Conservation (phyloP, 2,113 vertebrate species). For the Propithecus coquereli region DNA sequence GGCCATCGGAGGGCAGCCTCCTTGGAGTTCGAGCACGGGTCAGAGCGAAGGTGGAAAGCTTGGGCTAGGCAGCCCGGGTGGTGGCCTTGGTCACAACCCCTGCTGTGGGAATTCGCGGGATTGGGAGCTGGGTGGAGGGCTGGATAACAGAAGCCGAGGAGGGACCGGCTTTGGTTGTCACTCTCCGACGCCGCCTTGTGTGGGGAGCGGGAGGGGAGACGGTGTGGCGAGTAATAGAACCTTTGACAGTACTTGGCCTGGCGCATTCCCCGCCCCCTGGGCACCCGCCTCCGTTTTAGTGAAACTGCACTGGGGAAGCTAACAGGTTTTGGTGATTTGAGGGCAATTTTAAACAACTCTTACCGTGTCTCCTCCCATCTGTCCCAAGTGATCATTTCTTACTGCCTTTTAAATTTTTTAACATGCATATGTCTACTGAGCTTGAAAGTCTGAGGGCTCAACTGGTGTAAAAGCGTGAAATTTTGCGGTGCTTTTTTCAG, state of each 20-base stretch:
- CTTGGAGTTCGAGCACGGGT: neutral
- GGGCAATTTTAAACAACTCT: neutral
- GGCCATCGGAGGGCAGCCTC: neutral
- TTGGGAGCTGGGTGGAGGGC: neutral
- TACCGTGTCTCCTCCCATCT: neutral
- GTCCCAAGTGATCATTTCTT: neutral
- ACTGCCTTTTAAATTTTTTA: neutral
- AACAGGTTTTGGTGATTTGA: neutral
- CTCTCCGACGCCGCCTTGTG: rapidly evolving
- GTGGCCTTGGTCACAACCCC: neutral
- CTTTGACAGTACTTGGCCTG: neutral
- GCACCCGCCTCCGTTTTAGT: neutral
- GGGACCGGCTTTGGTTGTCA: neutral
- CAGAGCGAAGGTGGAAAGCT: neutral
- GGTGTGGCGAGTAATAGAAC: neutral
- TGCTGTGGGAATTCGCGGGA: neutral
- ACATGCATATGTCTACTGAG: neutral
- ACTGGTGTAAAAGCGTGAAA: neutral
- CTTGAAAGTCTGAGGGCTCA: neutral
- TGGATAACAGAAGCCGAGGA: neutral
- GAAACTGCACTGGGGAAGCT: neutral
- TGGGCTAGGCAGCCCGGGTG: neutral
- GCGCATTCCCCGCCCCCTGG: neutral
- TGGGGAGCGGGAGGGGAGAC: neutral
- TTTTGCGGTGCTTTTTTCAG: neutral